Evolutionary conservation across 1,140 invertebrate genomes (phyloP).

Genomic region (Brachionus koreanus): DNA sequence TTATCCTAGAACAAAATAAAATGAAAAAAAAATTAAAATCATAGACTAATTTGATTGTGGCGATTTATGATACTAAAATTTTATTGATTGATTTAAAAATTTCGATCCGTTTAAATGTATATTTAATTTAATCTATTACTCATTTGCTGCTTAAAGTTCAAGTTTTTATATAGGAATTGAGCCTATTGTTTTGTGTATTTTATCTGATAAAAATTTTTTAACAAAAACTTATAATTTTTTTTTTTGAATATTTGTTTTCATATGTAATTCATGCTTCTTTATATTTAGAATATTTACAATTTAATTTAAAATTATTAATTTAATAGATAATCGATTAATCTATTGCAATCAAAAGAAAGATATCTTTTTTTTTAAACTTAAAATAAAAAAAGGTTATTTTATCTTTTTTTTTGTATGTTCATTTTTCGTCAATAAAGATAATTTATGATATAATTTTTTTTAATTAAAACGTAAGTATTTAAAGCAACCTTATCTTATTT

Average conservation of each 20-base stretch:
- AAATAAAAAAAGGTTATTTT: background rate
- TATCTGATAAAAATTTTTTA: background rate
- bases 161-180: background rate
- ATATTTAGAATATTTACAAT: background rate
- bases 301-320: background rate
- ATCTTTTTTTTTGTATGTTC: background rate
- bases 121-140: background rate
- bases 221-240: background rate
- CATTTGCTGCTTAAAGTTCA: background rate
- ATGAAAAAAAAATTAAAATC: constrained; percentile 23
- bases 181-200: background rate
- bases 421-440: background rate
- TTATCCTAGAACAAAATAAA: constrained; percentile 28
- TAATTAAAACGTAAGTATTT: too few relatives aligned
- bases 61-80: background rate
- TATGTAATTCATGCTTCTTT: background rate
- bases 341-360: background rate
- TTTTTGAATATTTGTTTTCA: background rate
- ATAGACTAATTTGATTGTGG: background rate
- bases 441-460: background rate
- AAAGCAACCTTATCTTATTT: too few relatives aligned
- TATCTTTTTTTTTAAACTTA: background rate
- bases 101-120: constrained; percentile 13
- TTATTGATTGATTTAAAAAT: background rate
- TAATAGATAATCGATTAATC: background rate